These are phyloP conservation scores for Pseudococcus jackbeardsleyi DNA, from an alignment of 2,888 invertebrate species.

Conservation along the genomic window DNA sequence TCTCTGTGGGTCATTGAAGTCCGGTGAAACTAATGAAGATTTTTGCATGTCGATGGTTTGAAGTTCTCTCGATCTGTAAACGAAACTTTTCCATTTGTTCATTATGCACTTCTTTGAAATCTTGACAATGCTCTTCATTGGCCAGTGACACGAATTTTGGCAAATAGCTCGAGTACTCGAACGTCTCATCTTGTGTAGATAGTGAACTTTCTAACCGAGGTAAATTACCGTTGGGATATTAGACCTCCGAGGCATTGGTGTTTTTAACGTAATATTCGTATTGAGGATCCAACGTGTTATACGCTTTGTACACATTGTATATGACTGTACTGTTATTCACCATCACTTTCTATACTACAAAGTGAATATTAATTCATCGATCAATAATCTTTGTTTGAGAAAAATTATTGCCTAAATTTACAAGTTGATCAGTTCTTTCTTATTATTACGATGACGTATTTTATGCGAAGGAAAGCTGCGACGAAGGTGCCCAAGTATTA, in stretches of 20 bases:
- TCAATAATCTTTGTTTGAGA: background rate
- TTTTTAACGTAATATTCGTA: slow-evolving; percentile 6
- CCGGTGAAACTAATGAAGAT: no score
- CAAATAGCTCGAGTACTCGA: background rate
- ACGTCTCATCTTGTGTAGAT: background rate
- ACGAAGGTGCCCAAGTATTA: background rate
- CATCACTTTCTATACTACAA: background rate
- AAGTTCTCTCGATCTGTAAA: background rate
- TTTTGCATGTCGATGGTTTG: background rate
- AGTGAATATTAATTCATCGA: slow-evolving; percentile 11
- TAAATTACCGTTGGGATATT: slow-evolving; percentile 22
- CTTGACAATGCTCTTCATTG: background rate
- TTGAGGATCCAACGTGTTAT: background rate
- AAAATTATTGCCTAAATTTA: slow-evolving; percentile 14
- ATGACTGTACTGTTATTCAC: background rate
- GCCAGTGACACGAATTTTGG: background rate
- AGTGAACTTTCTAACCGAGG: background rate
- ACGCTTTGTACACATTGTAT: slow-evolving; percentile 11
- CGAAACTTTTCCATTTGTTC: background rate
- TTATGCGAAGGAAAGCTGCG: background rate
- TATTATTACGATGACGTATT: background rate
- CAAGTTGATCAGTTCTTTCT: background rate
- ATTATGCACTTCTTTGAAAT: background rate
- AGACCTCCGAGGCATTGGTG: background rate
- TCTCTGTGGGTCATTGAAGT: no score